Evolutionary conservation across 2,797 vertebrate genomes (phyloP).

Genomic region (Xenops minutus): DNA sequence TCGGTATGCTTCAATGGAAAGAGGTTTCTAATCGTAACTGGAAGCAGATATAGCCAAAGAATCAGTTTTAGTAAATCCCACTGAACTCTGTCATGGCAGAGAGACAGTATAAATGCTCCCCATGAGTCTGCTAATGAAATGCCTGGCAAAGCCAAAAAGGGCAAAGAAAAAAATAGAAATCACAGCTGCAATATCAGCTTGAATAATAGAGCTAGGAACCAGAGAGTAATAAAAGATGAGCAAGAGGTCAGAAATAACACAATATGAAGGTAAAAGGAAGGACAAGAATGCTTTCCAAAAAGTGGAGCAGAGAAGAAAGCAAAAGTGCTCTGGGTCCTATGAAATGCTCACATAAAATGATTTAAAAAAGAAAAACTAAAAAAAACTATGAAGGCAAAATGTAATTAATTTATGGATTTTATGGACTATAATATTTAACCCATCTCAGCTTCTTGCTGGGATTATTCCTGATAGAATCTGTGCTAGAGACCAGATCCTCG

Average conservation of each 20-base stretch:
- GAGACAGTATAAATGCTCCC: slow-evolving; percentile 56
- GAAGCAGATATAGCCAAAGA: slow-evolving; percentile 49
- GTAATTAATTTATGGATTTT: neutral
- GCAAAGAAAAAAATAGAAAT: slow-evolving; percentile 71
- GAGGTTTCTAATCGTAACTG: slow-evolving; percentile 51
- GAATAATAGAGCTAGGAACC: slow-evolving; percentile 51
- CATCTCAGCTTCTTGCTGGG: neutral
- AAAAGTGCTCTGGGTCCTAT: neutral
- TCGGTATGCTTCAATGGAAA: neutral
- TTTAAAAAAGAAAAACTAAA: neutral
- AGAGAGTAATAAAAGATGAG: slow-evolving; percentile 60
- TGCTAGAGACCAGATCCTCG: neutral
- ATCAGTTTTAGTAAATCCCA: slow-evolving; percentile 61
- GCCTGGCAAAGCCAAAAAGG: slow-evolving; percentile 70
- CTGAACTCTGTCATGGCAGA: slow-evolving; percentile 44
- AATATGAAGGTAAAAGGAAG: slow-evolving; percentile 40
- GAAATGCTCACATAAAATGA: neutral
- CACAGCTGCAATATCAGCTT: slow-evolving; percentile 69
- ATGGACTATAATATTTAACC: neutral
- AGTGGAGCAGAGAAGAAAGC: neutral
- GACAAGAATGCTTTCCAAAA: slow-evolving; percentile 5
- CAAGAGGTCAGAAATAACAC: slow-evolving; percentile 67
- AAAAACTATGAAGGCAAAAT: neutral
- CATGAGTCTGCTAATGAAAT: slow-evolving; percentile 61
- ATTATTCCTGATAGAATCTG: neutral